Conservation (phyloP, 92 coral and sea anemone species). For the Virgularia gustaviana region DNA sequence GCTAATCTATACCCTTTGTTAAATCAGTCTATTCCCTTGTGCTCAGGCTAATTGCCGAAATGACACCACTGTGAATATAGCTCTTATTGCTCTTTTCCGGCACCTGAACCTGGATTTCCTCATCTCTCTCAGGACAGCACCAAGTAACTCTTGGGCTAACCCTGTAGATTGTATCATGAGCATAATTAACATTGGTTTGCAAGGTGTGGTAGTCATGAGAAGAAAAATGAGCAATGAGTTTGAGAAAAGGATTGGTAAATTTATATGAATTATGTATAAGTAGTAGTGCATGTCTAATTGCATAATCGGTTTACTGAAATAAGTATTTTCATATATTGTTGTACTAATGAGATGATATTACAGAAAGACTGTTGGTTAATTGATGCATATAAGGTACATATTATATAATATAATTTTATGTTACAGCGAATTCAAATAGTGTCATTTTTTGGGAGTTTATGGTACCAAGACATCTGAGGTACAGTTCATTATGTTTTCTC, state of each 20-base stretch:
- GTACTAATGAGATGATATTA: not conserved
- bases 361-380: not conserved
- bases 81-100: conserved; percentile 6
- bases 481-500: not conserved
- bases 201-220: conserved; percentile 16
- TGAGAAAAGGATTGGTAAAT: conserved; percentile 5
- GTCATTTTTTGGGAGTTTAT: conserved; percentile 5
- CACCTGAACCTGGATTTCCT: conserved; percentile 21
- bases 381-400: too few species aligned
- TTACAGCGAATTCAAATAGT: not conserved
- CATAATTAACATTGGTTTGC: conserved; percentile 12
- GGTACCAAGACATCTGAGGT: conserved; percentile 12
- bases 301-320: not conserved
- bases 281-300: too few species aligned
- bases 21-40: too few species aligned
- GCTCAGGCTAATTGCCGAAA: too few species aligned
- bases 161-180: conserved; percentile 11
- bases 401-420: not conserved
- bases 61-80: conserved; percentile 3
- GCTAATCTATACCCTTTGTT: too few species aligned
- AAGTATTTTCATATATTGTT: not conserved
- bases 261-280: too few species aligned
- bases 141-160: conserved; percentile 22
- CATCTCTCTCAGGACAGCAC: conserved; percentile 9
- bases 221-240: conserved; percentile 15